These are phyloP conservation scores for Aurelia aurita DNA, from an alignment of 30 jellyfish, hydroid and myxozoan species.

Conservation along the genomic window DNA sequence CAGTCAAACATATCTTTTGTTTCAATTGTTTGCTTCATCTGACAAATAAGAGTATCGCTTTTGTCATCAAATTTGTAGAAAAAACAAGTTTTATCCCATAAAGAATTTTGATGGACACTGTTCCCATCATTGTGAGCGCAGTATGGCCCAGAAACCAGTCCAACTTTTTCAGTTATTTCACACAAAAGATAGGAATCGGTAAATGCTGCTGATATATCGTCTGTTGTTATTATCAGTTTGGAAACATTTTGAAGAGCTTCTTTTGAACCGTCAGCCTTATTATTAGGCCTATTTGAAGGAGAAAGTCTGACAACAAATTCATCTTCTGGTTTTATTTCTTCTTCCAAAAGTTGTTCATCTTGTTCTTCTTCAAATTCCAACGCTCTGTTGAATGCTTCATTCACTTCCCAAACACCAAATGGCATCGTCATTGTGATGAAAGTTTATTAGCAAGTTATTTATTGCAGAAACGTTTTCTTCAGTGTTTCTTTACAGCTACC, in stretches of 20 bases:
- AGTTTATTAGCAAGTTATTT: too few relatives aligned
- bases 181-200: conserved; percentile 36
- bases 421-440: too few relatives aligned
- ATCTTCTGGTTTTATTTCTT: conserved; percentile 15
- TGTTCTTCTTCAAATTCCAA: conserved; percentile 83
- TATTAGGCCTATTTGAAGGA: background rate
- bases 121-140: conserved; percentile 4
- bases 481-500: too few relatives aligned
- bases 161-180: conserved; percentile 15
- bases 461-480: too few relatives aligned
- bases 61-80: conserved; percentile 17
- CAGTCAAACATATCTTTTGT: conserved; percentile 25
- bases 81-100: conserved; percentile 58
- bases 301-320: conserved; percentile 37
- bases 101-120: conserved; percentile 33
- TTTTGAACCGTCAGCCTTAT: too few relatives aligned
- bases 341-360: conserved; percentile 72
- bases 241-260: background rate
- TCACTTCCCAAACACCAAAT: conserved; percentile 78
- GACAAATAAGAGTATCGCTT: conserved; percentile 34
- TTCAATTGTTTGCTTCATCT: conserved; percentile 37
- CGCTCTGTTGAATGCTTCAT: conserved; percentile 75
- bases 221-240: conserved; percentile 45
- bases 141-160: conserved; percentile 46
- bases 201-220: conserved; percentile 36